Evolutionary conservation across 1,140 invertebrate species (phyloP), one percentile per base, ranked within the genome.

Genomic region (Pogonomyrmex californicus): DNA sequence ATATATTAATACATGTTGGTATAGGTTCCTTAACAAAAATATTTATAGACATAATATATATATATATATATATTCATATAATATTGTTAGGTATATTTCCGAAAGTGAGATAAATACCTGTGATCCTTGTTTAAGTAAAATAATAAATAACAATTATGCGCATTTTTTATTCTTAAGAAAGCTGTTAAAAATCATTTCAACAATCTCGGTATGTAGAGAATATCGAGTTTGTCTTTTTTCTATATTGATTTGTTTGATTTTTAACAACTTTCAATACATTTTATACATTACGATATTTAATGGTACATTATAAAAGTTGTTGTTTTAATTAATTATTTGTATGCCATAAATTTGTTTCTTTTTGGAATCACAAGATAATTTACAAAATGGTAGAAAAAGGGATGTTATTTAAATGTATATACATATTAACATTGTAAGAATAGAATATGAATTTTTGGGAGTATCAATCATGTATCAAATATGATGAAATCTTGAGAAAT

Each of bases 181-280:
- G 17, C 54, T n/a, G 49, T 54, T 73, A 73, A 73, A 73, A 73
- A 38, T n/a, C 4, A 73, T 10, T 9, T 44, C n/a, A n/a, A 51
- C 1, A 10, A 36, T 73, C 49, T 23, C 30, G 36, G n/a, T n/a
- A 6, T n/a, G 1, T 36, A 4, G 51, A 23, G 14, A 17, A 70
- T 0, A 17, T 36, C 5, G n/a, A 23, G n/a, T 6, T 14, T 36
- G 10, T 17, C 51, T 51, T 54, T 33, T n/a, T 62, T 62, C 33
- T 12, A 7, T n/a, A n/a, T n/a, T n/a, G n/a, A n/a, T n/a, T n/a
- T 17, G n/a, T 51, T 51, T 73, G 49, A 17, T 51, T 73, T 73
- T 73, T 73, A 54, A 36, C 49, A 73, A 73, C 12, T 73, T 54
- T 54, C 30, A n/a, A 51, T 36, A 36, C n/a, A n/a, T n/a, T n/a